A percentile compares a stretch with the other conserved stretches of the same genome.
phyloP scores from a whole-genome alignment of 2,113 vertebrate genomes.

The Poecilia latipinna region DNA sequence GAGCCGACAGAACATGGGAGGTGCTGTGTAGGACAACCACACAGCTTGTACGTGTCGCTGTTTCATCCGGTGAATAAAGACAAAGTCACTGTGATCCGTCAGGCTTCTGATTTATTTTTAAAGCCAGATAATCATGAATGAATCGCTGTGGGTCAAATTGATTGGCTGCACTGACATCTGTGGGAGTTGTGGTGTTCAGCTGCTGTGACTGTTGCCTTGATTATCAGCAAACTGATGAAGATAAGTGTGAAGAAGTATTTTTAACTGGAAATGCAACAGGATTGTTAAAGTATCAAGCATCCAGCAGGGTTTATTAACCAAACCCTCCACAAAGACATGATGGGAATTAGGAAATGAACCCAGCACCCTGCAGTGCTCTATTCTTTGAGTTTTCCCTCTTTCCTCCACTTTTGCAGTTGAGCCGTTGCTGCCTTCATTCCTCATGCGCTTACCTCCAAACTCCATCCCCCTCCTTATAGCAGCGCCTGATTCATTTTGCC shows the following conservation, averaged over 20 bases:
- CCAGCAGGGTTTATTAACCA: constrained; percentile 13
- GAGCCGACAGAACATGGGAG: too few relatives aligned
- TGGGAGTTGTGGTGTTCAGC: constrained; percentile 19
- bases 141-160: constrained; percentile 45
- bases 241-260: constrained; percentile 7
- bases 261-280: not conserved
- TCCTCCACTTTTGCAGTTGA: constrained; percentile 38
- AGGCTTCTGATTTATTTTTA: constrained; percentile 47
- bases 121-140: constrained; percentile 53
- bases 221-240: not conserved
- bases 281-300: constrained; percentile 12
- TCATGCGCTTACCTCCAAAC: constrained; percentile 35
- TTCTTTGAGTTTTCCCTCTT: constrained; percentile 32
- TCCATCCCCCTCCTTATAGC: constrained; percentile 38
- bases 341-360: constrained; percentile 46
- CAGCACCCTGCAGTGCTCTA: constrained; percentile 36
- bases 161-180: constrained; percentile 36
- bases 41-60: constrained; percentile 21
- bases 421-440: constrained; percentile 45
- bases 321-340: constrained; percentile 19
- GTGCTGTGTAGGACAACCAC: not conserved
- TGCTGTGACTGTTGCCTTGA: constrained; percentile 6
- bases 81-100: constrained; percentile 59
- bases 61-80: constrained; percentile 41
- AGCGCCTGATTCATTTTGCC: constrained; percentile 70